phyloP scores from a whole-genome alignment of 2,888 invertebrate genomes.

The Craniophora ligustri region DNA sequence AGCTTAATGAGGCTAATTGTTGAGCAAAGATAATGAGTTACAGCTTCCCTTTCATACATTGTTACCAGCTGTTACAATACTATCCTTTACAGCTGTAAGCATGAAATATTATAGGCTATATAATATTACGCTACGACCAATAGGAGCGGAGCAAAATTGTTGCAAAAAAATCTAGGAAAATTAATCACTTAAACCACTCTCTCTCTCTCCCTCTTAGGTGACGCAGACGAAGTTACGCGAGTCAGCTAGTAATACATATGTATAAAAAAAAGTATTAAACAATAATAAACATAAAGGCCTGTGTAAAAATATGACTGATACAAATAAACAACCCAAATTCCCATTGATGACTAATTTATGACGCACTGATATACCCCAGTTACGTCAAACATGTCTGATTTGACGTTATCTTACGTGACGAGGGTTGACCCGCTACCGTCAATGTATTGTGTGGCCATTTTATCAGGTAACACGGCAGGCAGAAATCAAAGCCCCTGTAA shows the following conservation, averaged over 20 bases:
- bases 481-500: background rate
- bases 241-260: no score
- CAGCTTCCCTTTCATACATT: background rate
- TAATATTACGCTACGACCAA: no score
- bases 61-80: background rate
- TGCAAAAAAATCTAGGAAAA: no score
- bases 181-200: no score
- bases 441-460: constrained; percentile 37
- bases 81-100: no score
- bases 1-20: constrained; percentile 34
- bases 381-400: constrained; percentile 37
- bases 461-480: constrained; percentile 15
- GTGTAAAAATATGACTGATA: background rate
- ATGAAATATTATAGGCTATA: no score
- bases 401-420: constrained; percentile 50
- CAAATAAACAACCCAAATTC: constrained; percentile 1
- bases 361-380: constrained; percentile 20
- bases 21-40: constrained; percentile 36
- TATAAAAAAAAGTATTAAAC: no score
- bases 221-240: no score
- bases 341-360: constrained; percentile 41
- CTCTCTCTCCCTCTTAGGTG: no score
- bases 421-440: constrained; percentile 44
- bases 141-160: no score
- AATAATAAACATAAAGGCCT: no score